phyloP scores from a whole-genome alignment of 2,888 invertebrate species.

The Arge pagana region DNA sequence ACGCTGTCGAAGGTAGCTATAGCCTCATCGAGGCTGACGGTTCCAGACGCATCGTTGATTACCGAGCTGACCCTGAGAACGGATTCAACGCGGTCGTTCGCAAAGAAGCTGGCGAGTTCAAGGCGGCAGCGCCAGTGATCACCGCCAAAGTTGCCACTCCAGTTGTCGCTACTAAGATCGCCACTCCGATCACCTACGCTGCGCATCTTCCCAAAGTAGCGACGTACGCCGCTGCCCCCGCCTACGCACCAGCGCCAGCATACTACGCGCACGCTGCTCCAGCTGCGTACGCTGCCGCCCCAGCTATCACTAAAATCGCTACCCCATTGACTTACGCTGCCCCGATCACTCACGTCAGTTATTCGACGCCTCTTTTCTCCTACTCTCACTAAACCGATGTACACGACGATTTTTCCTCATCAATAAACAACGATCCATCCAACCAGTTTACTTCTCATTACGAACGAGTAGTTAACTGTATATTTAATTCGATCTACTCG shows the following conservation, averaged over 20 bases:
- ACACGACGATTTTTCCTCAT: background rate
- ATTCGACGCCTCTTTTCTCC: constrained; percentile 37
- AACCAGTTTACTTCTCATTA: too few species aligned
- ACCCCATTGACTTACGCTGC: constrained; percentile 30
- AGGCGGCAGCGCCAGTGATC: constrained; percentile 55
- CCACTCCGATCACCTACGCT: constrained; percentile 7
- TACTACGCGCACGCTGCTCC: constrained; percentile 59
- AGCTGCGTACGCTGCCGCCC: constrained; percentile 62
- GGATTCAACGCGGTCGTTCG: constrained; percentile 54
- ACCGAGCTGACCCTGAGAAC: constrained; percentile 49
- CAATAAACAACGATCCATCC: too few species aligned
- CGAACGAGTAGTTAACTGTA: too few species aligned
- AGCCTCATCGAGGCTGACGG: constrained; percentile 60
- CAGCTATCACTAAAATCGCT: constrained; percentile 54
- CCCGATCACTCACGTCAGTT: constrained; percentile 34
- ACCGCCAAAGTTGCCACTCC: constrained; percentile 29
- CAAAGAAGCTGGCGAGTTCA: constrained; percentile 49
- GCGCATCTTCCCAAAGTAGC: constrained; percentile 40
- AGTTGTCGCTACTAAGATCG: constrained; percentile 9
- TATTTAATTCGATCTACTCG: too few species aligned
- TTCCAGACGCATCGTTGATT: constrained; percentile 51
- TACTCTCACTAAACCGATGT: constrained; percentile 31
- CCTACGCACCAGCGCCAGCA: constrained; percentile 54
- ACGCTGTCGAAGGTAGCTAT: constrained; percentile 55
- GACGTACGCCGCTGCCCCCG: constrained; percentile 62